Conservation (phyloP, 2,888 invertebrate genomes). For the Caenorhabditis drosophilae region DNA sequence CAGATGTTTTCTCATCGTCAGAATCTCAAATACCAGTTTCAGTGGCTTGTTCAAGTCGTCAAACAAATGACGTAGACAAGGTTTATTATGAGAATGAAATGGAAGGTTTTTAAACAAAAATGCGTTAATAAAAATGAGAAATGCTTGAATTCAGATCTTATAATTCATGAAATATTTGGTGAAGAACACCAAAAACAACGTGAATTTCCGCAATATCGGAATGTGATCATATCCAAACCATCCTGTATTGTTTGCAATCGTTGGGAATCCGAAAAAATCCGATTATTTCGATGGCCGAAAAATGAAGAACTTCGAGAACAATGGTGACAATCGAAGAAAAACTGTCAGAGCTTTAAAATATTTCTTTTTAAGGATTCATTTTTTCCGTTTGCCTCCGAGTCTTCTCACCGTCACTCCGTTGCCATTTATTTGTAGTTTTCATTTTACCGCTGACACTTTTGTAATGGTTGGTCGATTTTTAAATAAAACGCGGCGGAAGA, state of each 20-base stretch:
- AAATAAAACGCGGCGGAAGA: not conserved
- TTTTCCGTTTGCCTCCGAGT: slow-evolving; percentile 16
- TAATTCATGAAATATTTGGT: slow-evolving; percentile 29
- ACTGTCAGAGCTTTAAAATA: not conserved
- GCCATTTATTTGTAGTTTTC: slow-evolving; percentile 35
- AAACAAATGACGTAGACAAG: too few relatives aligned
- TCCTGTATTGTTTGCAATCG: slow-evolving; percentile 29
- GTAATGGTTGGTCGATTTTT: slow-evolving; percentile 15
- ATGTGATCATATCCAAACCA: slow-evolving; percentile 1
- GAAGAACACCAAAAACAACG: slow-evolving; percentile 15
- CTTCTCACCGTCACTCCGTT: slow-evolving; percentile 5
- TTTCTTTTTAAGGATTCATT: slow-evolving; percentile 11
- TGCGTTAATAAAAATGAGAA: not conserved
- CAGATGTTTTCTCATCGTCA: too few relatives aligned
- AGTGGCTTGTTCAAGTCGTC: too few relatives aligned
- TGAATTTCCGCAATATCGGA: slow-evolving; percentile 1
- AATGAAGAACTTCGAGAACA: slow-evolving; percentile 19
- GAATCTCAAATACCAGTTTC: too few relatives aligned
- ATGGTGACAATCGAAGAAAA: slow-evolving; percentile 13
- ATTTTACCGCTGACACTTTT: slow-evolving; percentile 35
- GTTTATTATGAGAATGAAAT: slow-evolving; percentile 34
- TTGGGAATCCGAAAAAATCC: slow-evolving; percentile 31
- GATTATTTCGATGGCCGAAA: slow-evolving; percentile 40
- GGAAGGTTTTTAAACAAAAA: slow-evolving; percentile 2
- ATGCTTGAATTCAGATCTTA: slow-evolving; percentile 6